Base-by-base conservation (phyloP, 2,797 vertebrate species). In the Peromyscus eremicus region DNA sequence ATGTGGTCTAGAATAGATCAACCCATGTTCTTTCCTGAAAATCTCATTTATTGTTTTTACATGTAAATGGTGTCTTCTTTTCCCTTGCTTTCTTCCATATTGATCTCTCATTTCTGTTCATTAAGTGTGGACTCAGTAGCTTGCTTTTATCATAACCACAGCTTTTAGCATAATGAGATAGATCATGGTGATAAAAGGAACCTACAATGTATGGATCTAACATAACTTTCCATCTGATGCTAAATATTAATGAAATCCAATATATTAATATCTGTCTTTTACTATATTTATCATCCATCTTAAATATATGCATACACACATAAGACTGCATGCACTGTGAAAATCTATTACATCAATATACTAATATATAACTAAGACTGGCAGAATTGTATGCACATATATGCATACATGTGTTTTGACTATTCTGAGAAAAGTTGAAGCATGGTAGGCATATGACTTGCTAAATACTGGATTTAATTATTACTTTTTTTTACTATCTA, bases 261-360 rank as follows among this genome's bases (percentile, higher is more conserved):
- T 27, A 73, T 55, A 73, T 13, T 40, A 1, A n/a, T 3, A 55
- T 5, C 0, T 19, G 60, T 13, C 14, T 87, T 79, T 83, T 73
- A 94, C 37, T 32, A 73, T 52, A 16, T 3, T 71, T 34, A 73
- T 6, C 17, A 52, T 17, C 4, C 17, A 62, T 75, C 29, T 46
- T 46, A 6, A 82, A 34, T 90, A 43, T 55, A 85, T 37, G 3
- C 82, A 11, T 52, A 12, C n/a, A 19, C 34, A 23, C 13, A 25
- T 70, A n/a, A 1, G 32, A 70, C 12, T 70, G 0, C 32, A 12
- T 86, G 0, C 3, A 7, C 6, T 10, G 0, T 29, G 16, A 79
- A 92, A 86, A 75, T 6, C 8, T 32, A 27, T 70, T 37, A 62
- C 1, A 66, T 23, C 2, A 6, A 90, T 86, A 87, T 37, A 70